These are phyloP conservation scores for Eupithecia inturbata DNA, from an alignment of 2,888 invertebrate genomes.

Conservation along the genomic window DNA sequence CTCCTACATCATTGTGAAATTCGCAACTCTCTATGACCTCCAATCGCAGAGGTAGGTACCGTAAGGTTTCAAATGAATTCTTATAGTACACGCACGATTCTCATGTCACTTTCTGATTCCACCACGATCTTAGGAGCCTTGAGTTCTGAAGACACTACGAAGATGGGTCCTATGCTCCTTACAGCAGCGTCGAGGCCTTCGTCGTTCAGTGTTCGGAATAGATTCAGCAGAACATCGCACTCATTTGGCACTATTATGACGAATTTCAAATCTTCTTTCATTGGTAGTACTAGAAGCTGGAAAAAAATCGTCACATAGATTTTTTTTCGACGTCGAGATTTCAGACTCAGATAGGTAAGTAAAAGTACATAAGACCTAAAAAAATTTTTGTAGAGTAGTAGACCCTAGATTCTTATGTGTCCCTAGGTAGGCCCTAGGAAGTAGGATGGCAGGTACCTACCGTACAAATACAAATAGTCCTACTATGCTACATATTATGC, in stretches of 20 bases:
- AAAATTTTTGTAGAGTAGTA: neutral
- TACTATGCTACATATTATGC: too few relatives aligned
- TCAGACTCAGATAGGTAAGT: neutral
- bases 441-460: too few relatives aligned
- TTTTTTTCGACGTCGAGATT: too few relatives aligned
- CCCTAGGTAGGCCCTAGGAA: too few relatives aligned
- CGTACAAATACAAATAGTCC: too few relatives aligned
- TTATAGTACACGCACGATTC: neutral
- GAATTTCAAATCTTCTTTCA: slow-evolving; percentile 46
- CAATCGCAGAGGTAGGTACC: too few relatives aligned
- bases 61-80: too few relatives aligned
- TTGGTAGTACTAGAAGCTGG: slow-evolving; percentile 51
- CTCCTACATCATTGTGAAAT: too few relatives aligned
- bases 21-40: too few relatives aligned
- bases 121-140: slow-evolving; percentile 28
- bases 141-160: slow-evolving; percentile 30
- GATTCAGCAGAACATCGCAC: slow-evolving; percentile 33
- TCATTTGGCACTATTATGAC: slow-evolving; percentile 51
- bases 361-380: neutral
- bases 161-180: slow-evolving; percentile 40
- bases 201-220: slow-evolving; percentile 36
- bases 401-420: too few relatives aligned
- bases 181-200: slow-evolving; percentile 40
- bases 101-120: neutral
- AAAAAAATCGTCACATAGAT: too few relatives aligned